phyloP scores from a whole-genome alignment of 2,113 vertebrate species.

The Micromys minutus region DNA sequence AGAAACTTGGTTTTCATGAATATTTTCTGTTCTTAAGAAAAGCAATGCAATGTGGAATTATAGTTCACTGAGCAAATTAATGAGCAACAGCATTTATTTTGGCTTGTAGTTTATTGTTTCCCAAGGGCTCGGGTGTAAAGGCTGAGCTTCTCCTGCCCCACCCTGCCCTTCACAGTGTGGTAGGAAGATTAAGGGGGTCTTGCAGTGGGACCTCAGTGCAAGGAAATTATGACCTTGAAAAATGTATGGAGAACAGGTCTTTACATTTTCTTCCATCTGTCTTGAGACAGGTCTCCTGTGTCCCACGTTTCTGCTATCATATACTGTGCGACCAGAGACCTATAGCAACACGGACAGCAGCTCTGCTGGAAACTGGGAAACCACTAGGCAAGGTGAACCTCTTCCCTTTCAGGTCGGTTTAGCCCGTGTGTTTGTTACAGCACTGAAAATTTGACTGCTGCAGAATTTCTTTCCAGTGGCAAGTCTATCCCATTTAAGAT shows the following conservation, averaged over 20 bases:
- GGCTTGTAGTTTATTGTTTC: neutral
- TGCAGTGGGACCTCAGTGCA: neutral
- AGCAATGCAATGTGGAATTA: conserved; percentile 56
- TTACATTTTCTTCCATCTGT: neutral
- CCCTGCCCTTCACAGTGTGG: neutral
- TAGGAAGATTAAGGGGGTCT: neutral
- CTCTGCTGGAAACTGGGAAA: neutral
- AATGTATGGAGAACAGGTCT: neutral
- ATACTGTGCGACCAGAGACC: neutral
- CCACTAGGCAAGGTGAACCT: neutral
- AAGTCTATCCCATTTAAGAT: neutral
- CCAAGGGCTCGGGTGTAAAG: neutral
- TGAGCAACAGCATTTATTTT: conserved; percentile 27
- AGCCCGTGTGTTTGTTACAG: neutral
- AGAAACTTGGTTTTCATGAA: conserved; percentile 47
- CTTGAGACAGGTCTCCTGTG: no score
- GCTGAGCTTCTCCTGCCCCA: neutral
- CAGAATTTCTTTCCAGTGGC: neutral
- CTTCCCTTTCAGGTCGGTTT: neutral
- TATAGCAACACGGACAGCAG: no score
- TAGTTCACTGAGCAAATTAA: conserved; percentile 25
- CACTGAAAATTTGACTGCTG: neutral
- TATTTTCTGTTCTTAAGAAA: conserved; percentile 60
- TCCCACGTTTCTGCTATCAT: neutral
- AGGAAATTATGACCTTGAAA: neutral